These are phyloP conservation scores for Drosophila virilis DNA, from an alignment of 1,140 invertebrate genomes.

Conservation along the genomic window DNA sequence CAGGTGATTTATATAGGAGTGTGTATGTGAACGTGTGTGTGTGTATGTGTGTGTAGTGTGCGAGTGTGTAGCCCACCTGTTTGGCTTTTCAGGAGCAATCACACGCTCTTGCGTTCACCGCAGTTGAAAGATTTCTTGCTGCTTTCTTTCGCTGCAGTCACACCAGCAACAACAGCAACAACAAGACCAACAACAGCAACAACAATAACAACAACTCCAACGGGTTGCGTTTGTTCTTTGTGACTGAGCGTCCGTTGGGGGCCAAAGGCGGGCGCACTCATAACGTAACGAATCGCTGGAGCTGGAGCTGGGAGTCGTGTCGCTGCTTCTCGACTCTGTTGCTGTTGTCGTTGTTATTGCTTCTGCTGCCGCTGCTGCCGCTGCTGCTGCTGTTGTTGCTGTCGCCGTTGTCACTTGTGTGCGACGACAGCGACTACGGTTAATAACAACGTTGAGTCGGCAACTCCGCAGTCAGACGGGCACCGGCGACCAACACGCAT, in stretches of 20 bases:
- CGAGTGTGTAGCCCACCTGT: constrained; percentile 51
- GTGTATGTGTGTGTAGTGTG: constrained; percentile 25
- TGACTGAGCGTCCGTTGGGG: constrained; percentile 56
- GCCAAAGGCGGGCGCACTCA: constrained; percentile 34
- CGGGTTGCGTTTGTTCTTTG: constrained; percentile 71
- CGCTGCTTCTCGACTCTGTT: constrained; percentile 47
- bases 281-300: constrained; percentile 61
- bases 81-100: constrained; percentile 73
- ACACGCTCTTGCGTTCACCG: constrained; percentile 62
- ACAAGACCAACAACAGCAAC: constrained; percentile 19
- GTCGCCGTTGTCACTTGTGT: constrained; percentile 52
- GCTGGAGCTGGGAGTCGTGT: constrained; percentile 46
- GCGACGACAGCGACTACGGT: constrained; percentile 54
- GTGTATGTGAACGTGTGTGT: constrained; percentile 20
- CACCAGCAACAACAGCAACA: constrained; percentile 32
- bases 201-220: constrained; percentile 45
- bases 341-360: not conserved
- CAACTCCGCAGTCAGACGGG: constrained; percentile 66
- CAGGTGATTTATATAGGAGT: constrained; percentile 27
- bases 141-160: constrained; percentile 56
- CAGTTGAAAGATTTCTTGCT: constrained; percentile 66
- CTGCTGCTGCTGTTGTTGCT: constrained; percentile 10
- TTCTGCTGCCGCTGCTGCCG: not conserved
- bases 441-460: constrained; percentile 60
- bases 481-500: constrained; percentile 51